Base-by-base conservation (phyloP, 2,888 invertebrate genomes). In the Drosophila greeni region DNA sequence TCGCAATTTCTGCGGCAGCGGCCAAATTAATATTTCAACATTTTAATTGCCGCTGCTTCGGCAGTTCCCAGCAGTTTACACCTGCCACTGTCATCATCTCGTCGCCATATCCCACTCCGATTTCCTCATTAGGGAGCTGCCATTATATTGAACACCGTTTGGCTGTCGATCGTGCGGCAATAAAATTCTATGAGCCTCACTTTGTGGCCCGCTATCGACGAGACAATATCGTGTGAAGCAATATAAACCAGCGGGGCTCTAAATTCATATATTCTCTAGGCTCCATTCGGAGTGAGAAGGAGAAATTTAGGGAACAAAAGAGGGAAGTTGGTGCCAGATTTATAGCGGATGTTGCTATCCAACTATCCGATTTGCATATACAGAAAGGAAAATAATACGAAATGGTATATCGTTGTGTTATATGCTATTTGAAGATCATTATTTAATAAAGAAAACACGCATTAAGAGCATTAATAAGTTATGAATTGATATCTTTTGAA, bases 191-290 rank as follows among this genome's bases (percentile, higher is more conserved):
- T 82, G 84, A 76, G 77, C 58, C 58, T 54, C 71, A 66, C 62
- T 74, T 62, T 67, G 51, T 45, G 47, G 67, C 29, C 52, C 18
- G 36, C 75, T 84, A 81, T 81, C 85, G 76, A 80, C 37, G 68
- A 58, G 57, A 65, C 68, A 82, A 84, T 72, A 82, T 84, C 81
- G 81, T 82, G 81, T 84, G 81, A 81, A 82, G 83, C 76, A 65
- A 69, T 74, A 65, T 47, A 54, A 65, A 45, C 49, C 66, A 64
- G 53, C 60, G 55, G 59, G 42, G 54, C 48, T 40, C 29, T 47
- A 31, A 9, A 47, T 16, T 3, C 20, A 42, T 45, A 47, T 31
- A 26, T 16, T 45, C 18, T 45, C 8, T 29, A 20, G 8, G 2
- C 29, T 29, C 18, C 14, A 8, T 29, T 45, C 29, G 29, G 14